Base-by-base conservation (phyloP, 2,888 invertebrate genomes). In the Aleiodes testaceus region DNA sequence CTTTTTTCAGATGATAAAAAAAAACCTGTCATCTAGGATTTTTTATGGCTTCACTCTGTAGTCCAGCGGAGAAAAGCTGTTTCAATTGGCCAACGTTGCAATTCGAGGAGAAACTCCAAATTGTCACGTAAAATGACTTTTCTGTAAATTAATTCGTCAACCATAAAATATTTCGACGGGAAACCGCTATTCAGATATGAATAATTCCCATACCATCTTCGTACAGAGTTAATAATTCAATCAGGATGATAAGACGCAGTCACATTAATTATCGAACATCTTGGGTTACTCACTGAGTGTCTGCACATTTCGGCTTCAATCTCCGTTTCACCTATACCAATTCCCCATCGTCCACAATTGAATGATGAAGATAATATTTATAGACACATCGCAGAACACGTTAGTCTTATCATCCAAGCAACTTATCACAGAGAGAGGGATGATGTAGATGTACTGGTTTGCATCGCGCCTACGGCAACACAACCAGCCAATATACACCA, bases 321-420 rank as follows among this genome's bases (percentile, higher is more conserved):
- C 59, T 59, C 36, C 16, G 36, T 18, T 16, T 42, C 11, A 59
- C 16, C 16, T 59, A 3, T 20, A 36, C 59, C 59, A 59, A 59
- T 59, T 59, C 42, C 59, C 59, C 9, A 59, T 59, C 16, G 47
- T 44, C 20, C 45, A 63, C 22, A 63, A 63, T 63, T 63, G 45
- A 45, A 20, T 63, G 63, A 45, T 30, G 47, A 55, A 36, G 30
- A 55, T 55, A 55, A 67, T 55, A 14, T 55, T 16, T 53, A 44
- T 26, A 22, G n/a, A 66, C 20, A 55, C 66, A 53, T 55, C 45
- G 12, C 52, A 7, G 18, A 44, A 66, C 55, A 55, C 26, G 55
- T 55, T 26, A 67, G 18, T 30, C 45, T 55, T 55, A 67, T 55
- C 63, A 20, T 45, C 12, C 59, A 6, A n/a, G 45, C 9, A 45